phyloP scores from a whole-genome alignment of 1,140 invertebrate genomes.

The Physella acuta region DNA sequence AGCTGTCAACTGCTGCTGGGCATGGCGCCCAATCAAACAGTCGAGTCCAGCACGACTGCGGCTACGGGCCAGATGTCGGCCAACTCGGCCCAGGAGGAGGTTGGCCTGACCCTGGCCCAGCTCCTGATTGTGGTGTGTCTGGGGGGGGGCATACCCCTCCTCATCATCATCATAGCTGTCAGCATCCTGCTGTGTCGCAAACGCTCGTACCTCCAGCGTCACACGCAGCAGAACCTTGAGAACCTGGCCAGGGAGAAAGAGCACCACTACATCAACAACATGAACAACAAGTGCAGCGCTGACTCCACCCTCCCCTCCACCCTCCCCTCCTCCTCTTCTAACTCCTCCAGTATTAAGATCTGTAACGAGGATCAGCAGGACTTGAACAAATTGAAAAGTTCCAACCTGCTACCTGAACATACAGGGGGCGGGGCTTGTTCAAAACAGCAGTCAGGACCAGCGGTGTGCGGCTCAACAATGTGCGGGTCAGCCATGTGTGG shows the following conservation, averaged over 20 bases:
- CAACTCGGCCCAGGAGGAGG: slow-evolving; percentile 16
- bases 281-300: slow-evolving; percentile 43
- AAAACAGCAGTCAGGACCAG: no score
- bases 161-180: slow-evolving; percentile 47
- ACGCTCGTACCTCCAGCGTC: slow-evolving; percentile 22
- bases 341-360: slow-evolving; percentile 35
- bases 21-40: slow-evolving; percentile 1
- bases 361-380: slow-evolving; percentile 45
- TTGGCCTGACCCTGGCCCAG: slow-evolving; percentile 37
- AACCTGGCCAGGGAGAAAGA: slow-evolving; percentile 46
- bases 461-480: background rate
- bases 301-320: slow-evolving; percentile 40
- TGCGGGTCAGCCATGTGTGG: no score
- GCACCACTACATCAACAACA: slow-evolving; percentile 49
- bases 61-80: background rate
- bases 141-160: slow-evolving; percentile 50
- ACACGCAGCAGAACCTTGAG: slow-evolving; percentile 27
- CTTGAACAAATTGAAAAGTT: slow-evolving; percentile 33
- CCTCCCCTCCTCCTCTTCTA: slow-evolving; percentile 26
- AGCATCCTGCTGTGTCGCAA: slow-evolving; percentile 41
- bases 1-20: slow-evolving; percentile 64
- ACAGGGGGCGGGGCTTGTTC: no score
- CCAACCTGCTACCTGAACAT: no score
- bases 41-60: background rate
- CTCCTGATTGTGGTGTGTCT: slow-evolving; percentile 49